A percentile compares a stretch with the other conserved stretches of the same genome.
Evolutionary conservation across 1,140 invertebrate species (phyloP).

Genomic region (Drosophila rhopaloa): DNA sequence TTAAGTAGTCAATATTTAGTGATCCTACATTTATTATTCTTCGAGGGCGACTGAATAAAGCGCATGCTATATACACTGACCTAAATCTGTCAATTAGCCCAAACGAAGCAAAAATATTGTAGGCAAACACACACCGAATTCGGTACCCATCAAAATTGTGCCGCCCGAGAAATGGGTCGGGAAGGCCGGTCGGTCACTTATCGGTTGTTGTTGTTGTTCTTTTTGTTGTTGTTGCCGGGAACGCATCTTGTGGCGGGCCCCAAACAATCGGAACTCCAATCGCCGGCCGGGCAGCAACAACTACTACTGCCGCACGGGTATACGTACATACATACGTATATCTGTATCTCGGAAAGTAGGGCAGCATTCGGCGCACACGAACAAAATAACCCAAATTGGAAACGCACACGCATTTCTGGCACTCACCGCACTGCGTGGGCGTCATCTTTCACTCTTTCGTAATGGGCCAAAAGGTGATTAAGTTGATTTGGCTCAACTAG

Average conservation of each 20-base stretch:
- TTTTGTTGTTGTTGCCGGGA: slow-evolving; percentile 45
- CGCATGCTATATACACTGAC: slow-evolving; percentile 78
- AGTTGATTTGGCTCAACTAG: slow-evolving; percentile 13
- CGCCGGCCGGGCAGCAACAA: slow-evolving; percentile 21
- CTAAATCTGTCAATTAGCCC: slow-evolving; percentile 72
- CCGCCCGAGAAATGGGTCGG: slow-evolving; percentile 22
- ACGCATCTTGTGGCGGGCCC: slow-evolving; percentile 56
- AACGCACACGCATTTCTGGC: slow-evolving; percentile 73
- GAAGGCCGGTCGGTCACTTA: slow-evolving; percentile 30
- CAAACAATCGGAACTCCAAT: slow-evolving; percentile 52
- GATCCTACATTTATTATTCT: neutral
- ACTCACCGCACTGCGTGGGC: slow-evolving; percentile 22
- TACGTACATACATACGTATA: neutral
- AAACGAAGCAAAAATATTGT: slow-evolving; percentile 43
- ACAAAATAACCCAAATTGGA: slow-evolving; percentile 74
- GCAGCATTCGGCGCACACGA: slow-evolving; percentile 55
- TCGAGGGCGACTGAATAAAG: slow-evolving; percentile 28
- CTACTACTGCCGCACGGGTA: slow-evolving; percentile 4
- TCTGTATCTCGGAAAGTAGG: slow-evolving; percentile 69
- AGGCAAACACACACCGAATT: slow-evolving; percentile 13
- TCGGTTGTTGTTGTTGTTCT: slow-evolving; percentile 22
- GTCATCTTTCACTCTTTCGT: slow-evolving; percentile 50
- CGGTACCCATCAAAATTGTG: slow-evolving; percentile 51
- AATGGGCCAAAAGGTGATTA: slow-evolving; percentile 39
- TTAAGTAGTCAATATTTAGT: neutral